Percentiles rank a stretch among this genome's conserved stretches.
Evolutionary conservation across 2,113 vertebrate genomes (phyloP).

Genomic region (Scophthalmus maximus): DNA sequence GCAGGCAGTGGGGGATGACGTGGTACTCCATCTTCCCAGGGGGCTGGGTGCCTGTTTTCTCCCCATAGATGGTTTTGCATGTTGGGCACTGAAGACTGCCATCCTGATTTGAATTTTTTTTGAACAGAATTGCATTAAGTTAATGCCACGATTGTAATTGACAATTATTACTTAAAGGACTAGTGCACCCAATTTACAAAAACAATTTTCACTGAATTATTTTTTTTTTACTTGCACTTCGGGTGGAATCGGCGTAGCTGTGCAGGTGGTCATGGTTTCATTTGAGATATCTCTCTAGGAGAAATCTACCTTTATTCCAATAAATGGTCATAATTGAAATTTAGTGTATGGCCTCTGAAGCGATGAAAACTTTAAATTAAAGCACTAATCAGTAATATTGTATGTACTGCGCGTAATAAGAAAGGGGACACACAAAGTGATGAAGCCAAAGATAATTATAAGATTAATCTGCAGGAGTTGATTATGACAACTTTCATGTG

Average conservation of each 20-base stretch:
- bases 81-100: conserved; percentile 97
- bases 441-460: too few species aligned
- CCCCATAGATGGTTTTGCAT: conserved; percentile 97
- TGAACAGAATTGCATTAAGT: not conserved
- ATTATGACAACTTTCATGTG: too few species aligned
- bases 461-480: too few species aligned
- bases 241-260: too few species aligned
- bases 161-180: not conserved
- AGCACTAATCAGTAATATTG: too few species aligned
- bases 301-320: not conserved
- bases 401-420: too few species aligned
- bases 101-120: conserved; percentile 80
- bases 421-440: too few species aligned
- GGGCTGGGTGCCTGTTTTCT: conserved; percentile 96
- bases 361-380: too few species aligned
- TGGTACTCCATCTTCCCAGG: conserved; percentile 99
- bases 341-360: too few species aligned
- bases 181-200: not conserved
- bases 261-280: not conserved
- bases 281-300: not conserved
- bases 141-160: not conserved
- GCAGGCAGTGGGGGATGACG: conserved; percentile 94
- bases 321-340: not conserved
- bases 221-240: not conserved
- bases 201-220: not conserved